Evolutionary conservation across 2,113 vertebrate genomes (phyloP), one percentile per base, ranked within the genome.

Genomic region (Misgurnus mizolepis): DNA sequence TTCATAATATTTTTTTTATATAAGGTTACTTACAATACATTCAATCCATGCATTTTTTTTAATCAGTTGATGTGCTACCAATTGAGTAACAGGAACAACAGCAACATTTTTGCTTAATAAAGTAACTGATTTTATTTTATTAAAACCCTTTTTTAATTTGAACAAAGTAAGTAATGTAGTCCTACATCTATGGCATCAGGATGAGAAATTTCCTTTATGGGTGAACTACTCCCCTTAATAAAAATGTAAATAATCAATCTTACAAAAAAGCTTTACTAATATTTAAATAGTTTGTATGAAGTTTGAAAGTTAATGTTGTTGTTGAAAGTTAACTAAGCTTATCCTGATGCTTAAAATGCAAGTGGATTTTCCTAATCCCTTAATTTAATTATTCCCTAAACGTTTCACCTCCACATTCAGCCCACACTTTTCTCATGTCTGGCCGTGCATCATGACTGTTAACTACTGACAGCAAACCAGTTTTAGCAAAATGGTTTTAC

Each of bases 351-450:
- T 87, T 12, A 89, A 89, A 90, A 88, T 77, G 78, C 80, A 82
- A 83, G 73, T 55, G 87, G 88, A 87, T 88, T 89, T 70, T 0
- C 18, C n/a, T 87, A 92, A 93, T 91, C 90, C 88, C 71, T 87
- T 93, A 93, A 93, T 87, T 88, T 82, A 89, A 93, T 93, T 91
- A 92, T 81, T 22, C 45, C 56, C 39, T 72, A 68, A 80, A 67
- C 41, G 55, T 65, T 67, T 53, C 6, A 60, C 12, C 41, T 71
- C 27, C 47, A 76, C 53, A 64, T 56, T 50, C 41, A 75, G 58
- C 79, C 45, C 80, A 69, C 47, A 77, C 34, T 66, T 18, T 67
- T 53, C 39, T 58, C 17, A 43, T 7, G 2, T 47, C 45, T 47
- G 12, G 49, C 27, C 47, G 8, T n/a, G 34, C 62, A 71, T 55